A percentile compares a stretch with the other conserved stretches of the same genome.
Conservation (phyloP, 2,113 vertebrate genomes). For the Notothenia coriiceps region DNA sequence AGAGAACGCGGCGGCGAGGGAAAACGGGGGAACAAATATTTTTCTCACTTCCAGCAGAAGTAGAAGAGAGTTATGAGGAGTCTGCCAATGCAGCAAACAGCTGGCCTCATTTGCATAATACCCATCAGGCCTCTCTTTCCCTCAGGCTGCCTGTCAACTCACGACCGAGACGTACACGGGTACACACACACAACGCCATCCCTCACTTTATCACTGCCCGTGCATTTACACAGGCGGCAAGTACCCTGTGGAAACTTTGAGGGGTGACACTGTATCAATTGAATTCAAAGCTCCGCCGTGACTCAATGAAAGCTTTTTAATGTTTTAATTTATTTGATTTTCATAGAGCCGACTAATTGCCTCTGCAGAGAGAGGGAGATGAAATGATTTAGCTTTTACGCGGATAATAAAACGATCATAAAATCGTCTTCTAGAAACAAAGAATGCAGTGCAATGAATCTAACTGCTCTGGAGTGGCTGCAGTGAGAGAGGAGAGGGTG, state of each 20-base stretch:
- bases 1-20: conserved; percentile 24
- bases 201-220: conserved; percentile 26
- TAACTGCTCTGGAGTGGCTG: conserved; percentile 46
- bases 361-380: conserved; percentile 50
- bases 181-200: conserved; percentile 29
- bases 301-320: conserved; percentile 60
- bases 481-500: conserved; percentile 37
- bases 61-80: conserved; percentile 60
- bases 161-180: conserved; percentile 46
- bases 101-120: conserved; percentile 81
- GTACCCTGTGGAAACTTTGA: conserved; percentile 1
- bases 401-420: conserved; percentile 65
- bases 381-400: conserved; percentile 55
- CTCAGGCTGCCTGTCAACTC: conserved; percentile 74
- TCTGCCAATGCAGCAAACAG: conserved; percentile 76
- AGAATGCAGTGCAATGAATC: conserved; percentile 55
- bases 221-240: conserved; percentile 22
- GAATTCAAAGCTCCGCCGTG: conserved; percentile 29
- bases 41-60: conserved; percentile 59
- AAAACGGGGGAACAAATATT: conserved; percentile 48
- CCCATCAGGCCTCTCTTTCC: conserved; percentile 73
- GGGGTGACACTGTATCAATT: conserved; percentile 15
- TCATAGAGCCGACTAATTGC: conserved; percentile 62
- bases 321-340: conserved; percentile 61
- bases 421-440: conserved; percentile 63